Evolutionary conservation across 2,113 vertebrate genomes (phyloP), one percentile per base, ranked within the genome.

Genomic region (Oxyruncus cristatus): DNA sequence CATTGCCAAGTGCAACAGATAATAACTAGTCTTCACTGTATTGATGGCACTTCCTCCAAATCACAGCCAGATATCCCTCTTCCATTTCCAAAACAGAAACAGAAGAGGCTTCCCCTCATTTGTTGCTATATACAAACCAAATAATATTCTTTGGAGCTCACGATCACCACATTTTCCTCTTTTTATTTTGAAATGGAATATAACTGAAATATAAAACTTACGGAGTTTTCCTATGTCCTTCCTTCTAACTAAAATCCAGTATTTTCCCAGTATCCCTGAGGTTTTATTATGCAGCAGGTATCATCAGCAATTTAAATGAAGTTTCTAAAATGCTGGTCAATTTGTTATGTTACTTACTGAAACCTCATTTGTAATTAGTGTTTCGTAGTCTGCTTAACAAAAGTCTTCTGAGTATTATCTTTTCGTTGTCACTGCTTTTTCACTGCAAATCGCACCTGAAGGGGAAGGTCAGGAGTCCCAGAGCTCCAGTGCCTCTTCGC

Each of bases 1-100:
- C 50, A 24, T 49, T 96, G 95, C 93, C 86, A 96, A 96, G 49
- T 92, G 85, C 85, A 93, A 92, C 88, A 95, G 63, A 70, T 65
- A 86, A 32, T 44, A 70, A 67, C 52, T 75, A 12, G 56, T 82
- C 67, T 50, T 90, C 71, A 19, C 16, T n/a, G 12, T 30, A 74
- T 68, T 65, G 88, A 84, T 89, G 83, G 49, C 65, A 83, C 61
- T 90, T 93, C 72, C 72, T 92, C 82, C 75, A 77, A 76, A 59
- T 85, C 59, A 59, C 46, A 90, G 42, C 58, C 58, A 55, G 13
- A n/a, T 66, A 79, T 19, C 15, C 63, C 47, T 75, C 78, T 73
- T 79, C 58, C 30, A 58, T 46, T 76, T 67, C 33, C 62, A 67
- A 19, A 80, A 16, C 53, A 70, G 63, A 67, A 72, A 44, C 27